Base-by-base conservation (phyloP, 2,888 invertebrate genomes). In the Lepidonotus clava region DNA sequence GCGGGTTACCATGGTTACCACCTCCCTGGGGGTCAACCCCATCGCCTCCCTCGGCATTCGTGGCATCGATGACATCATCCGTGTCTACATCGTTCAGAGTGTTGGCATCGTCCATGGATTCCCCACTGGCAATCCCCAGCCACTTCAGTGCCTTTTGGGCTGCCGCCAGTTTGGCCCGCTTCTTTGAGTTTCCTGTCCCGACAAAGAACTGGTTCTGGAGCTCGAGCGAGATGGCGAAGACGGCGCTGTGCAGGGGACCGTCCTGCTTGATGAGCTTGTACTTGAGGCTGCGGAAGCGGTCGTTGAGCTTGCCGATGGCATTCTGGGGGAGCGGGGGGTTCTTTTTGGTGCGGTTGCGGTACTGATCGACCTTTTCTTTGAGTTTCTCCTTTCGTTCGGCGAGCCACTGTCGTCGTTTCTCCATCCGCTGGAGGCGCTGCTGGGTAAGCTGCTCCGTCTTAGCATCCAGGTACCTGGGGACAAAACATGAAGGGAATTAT, bases 311-410 rank as follows among this genome's bases (percentile, higher is more conserved):
- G 11, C 86, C 86, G 24, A 86, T 66, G n/a, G 86, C 86, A 61
- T 86, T 86, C 51, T 86, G 83, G 14, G 86, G 86, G 28, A 86
- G 83, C 11, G 83, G 71, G 8, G 86, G 86, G 40, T 86, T 77
- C 86, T 86, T 86, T 76, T 85, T 85, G 0, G 61, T 38, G 8
- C 85, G 41, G 24, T 46, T 46, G 18, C 67, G 66, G 34, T 85
- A 85, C 76, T 85, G 61, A 8, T 80, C 80, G 46, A 80, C 53
- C 41, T 28, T 61, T 24, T 85, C 32, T 32, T 41, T 61, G 67
- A 67, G 38, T 11, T 38, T 36, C 24, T 85, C 66, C 67, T 67
- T 51, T 11, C 61, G 66, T 41, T 83, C 61, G 0, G 36, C 2
- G 8, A 53, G 36, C 83, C 83, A 80, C 46, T 46, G 24, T n/a